Percentiles rank a stretch among this genome's conserved stretches.
phyloP scores from a whole-genome alignment of 1,140 invertebrate genomes.

The Drosophila nigrodunni region DNA sequence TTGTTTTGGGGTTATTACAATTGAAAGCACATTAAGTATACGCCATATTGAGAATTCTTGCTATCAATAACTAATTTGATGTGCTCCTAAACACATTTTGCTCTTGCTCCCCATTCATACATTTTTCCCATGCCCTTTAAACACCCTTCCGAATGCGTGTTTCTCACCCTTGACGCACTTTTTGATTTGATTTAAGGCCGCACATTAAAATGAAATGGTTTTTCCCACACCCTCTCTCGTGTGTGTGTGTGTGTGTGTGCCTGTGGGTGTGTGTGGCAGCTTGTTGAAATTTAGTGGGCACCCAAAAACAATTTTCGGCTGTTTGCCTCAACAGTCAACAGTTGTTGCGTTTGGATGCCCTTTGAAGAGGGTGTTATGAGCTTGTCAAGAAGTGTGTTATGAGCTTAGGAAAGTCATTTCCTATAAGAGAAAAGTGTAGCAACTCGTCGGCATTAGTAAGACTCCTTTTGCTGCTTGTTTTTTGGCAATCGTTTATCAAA shows the following conservation, averaged over 20 bases:
- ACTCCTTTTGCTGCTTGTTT: constrained; percentile 2
- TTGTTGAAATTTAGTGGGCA: constrained; percentile 45
- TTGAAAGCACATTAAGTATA: constrained; percentile 50
- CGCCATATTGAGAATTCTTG: constrained; percentile 43
- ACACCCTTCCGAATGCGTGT: constrained; percentile 47
- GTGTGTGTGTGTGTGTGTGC: background rate
- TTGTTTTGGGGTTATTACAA: constrained; percentile 17
- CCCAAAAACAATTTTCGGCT: constrained; percentile 18
- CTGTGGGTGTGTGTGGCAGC: constrained; percentile 25
- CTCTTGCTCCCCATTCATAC: background rate
- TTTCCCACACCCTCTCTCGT: background rate
- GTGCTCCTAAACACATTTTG: constrained; percentile 15
- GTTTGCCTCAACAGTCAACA: constrained; percentile 6
- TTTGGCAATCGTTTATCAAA: constrained; percentile 43
- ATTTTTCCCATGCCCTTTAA: constrained; percentile 9
- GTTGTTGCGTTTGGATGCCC: background rate
- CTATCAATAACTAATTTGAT: constrained; percentile 50
- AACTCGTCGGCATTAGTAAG: background rate
- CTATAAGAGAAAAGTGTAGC: background rate
- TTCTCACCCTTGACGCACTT: constrained; percentile 47
- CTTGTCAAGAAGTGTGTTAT: background rate
- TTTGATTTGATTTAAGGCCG: constrained; percentile 70
- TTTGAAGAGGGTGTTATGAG: background rate
- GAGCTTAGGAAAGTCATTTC: background rate
- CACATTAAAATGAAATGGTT: constrained; percentile 62